Conservation (phyloP, 2,888 invertebrate genomes). For the Tryphoninae sp. region DNA sequence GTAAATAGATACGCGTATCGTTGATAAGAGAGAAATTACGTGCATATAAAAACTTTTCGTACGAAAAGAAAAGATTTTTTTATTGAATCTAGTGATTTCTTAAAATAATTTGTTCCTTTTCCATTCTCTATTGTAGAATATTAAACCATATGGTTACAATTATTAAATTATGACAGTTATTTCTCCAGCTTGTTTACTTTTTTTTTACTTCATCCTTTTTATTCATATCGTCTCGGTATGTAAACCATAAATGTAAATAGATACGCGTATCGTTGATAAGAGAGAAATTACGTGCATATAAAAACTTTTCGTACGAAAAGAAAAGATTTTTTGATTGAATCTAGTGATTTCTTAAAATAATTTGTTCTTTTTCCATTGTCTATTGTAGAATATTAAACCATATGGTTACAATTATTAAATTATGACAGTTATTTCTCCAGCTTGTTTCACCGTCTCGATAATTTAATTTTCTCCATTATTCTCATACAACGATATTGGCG, state of each 20-base stretch:
- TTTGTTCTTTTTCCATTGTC: background rate
- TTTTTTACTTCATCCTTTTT: too few species aligned
- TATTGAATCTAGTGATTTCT: background rate
- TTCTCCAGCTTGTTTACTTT: too few species aligned
- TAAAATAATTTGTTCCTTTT: background rate
- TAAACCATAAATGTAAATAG: conserved; percentile 39
- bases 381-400: too few species aligned
- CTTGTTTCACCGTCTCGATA: too few species aligned
- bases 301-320: conserved; percentile 9
- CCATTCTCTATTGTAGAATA: too few species aligned
- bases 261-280: conserved; percentile 5
- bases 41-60: conserved; percentile 11
- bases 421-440: too few species aligned
- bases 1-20: conserved; percentile 26
- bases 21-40: background rate
- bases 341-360: background rate
- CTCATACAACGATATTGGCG: background rate
- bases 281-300: conserved; percentile 3
- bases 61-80: conserved; percentile 17
- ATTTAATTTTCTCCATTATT: background rate
- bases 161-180: too few species aligned
- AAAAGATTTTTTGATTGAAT: background rate
- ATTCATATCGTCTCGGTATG: too few species aligned
- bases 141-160: too few species aligned
- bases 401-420: too few species aligned